A percentile compares a stretch with the other conserved stretches of the same genome.
phyloP scores from a whole-genome alignment of 23 tunicate species.

The Halocynthia aurantium region DNA sequence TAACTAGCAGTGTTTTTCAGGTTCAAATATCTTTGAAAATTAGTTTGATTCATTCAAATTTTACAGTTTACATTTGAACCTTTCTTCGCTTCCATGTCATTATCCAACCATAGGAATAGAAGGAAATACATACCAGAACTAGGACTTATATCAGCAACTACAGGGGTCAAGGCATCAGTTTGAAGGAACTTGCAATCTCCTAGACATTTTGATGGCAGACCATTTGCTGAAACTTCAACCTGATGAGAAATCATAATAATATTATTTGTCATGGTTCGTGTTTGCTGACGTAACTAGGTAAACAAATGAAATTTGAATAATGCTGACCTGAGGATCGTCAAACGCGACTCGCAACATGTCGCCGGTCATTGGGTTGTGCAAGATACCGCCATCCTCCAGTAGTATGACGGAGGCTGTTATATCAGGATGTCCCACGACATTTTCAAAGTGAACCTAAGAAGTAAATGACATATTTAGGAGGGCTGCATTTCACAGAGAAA shows the following conservation, averaged over 20 bases:
- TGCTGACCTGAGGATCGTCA: conserved; percentile 31
- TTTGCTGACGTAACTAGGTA: no score
- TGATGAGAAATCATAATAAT: background rate
- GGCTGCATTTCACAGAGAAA: no score
- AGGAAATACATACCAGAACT: background rate
- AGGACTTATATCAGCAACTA: conserved; percentile 3
- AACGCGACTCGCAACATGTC: conserved; percentile 35
- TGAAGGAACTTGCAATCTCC: conserved; percentile 10
- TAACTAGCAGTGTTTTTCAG: no score
- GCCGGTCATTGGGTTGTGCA: conserved; percentile 47
- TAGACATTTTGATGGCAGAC: conserved; percentile 19
- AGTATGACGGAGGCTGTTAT: conserved; percentile 9
- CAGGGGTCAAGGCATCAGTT: conserved; percentile 7
- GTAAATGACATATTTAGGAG: background rate
- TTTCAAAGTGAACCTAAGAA: conserved; percentile 15
- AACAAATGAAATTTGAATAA: background rate
- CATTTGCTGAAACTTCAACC: conserved; percentile 21
- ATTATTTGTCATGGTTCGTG: background rate
- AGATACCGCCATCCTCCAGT: conserved; percentile 26
- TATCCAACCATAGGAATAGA: background rate
- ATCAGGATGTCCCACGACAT: conserved; percentile 34
- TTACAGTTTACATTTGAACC: no score
- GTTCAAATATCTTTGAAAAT: no score
- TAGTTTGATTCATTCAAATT: no score
- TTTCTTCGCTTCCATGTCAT: no score